These are phyloP conservation scores for Saccostrea echinata DNA, from an alignment of 1,140 invertebrate genomes.

Conservation along the genomic window DNA sequence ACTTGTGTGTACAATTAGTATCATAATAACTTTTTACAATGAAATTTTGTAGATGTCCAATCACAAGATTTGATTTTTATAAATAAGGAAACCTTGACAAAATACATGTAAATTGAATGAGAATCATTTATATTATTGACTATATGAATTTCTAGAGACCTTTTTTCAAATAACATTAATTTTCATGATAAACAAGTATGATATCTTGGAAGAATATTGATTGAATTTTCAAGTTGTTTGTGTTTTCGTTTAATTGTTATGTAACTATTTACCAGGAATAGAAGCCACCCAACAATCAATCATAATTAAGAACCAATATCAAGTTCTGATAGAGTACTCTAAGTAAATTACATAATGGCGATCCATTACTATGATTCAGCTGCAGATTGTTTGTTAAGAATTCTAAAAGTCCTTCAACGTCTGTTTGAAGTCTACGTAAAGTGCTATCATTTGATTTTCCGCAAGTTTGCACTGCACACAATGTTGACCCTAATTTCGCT, in stretches of 20 bases:
- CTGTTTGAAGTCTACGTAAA: constrained; percentile 1
- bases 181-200: background rate
- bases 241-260: constrained; percentile 12
- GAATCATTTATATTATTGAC: too few relatives aligned
- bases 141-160: too few relatives aligned
- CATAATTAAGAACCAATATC: background rate
- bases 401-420: background rate
- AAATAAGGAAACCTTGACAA: too few relatives aligned
- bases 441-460: constrained; percentile 16
- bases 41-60: too few relatives aligned
- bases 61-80: too few relatives aligned
- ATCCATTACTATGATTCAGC: constrained; percentile 18
- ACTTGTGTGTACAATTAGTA: too few relatives aligned
- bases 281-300: background rate
- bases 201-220: background rate
- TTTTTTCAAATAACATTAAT: too few relatives aligned
- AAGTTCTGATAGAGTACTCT: constrained; percentile 1
- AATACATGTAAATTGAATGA: too few relatives aligned
- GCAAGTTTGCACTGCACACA: constrained; percentile 20
- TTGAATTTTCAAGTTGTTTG: background rate
- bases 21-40: too few relatives aligned
- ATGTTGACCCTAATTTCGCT: constrained; percentile 13
- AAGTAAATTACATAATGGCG: background rate
- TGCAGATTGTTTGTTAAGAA: background rate
- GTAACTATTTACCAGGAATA: background rate